Base-by-base conservation (phyloP, 2,888 invertebrate genomes). In the Tanypteryx hageni region DNA sequence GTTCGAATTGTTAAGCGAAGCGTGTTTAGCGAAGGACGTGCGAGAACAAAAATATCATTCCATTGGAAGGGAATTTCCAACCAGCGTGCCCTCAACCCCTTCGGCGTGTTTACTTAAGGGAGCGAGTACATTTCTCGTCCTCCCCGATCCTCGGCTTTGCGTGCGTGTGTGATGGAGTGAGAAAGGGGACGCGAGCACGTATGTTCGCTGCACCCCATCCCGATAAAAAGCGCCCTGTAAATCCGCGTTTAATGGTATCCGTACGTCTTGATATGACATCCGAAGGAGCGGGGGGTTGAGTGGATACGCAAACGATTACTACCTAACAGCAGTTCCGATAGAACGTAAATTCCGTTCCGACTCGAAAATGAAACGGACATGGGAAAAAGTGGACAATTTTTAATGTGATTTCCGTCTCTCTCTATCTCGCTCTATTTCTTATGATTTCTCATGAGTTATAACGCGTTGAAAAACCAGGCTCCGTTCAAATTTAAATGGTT, bases 261-360 rank as follows among this genome's bases (percentile, higher is more conserved):
- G 76, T 27, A 22, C 27, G 76, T 22, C 76, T 22, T 76, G 76
- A 76, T 76, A 76, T 76, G 76, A 76, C 76, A 22, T 27, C 22
- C 22, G 27, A 27, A 18, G 27, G 76, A 76, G 76, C 76, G 10
- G 76, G 76, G 76, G 76, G 76, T 76, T 27, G 76, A 76, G 76
- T 76, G 76, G 27, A 76, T 76, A 27, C 27, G 76, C 22, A 76
- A 76, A 76, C 76, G 76, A 76, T 76, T 76, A 76, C 27, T 7
- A 14, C 5, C 27, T 27, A 11, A 27, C 76, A 27, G 22, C 27
- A 22, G 27, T 76, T 27, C 11, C 76, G 76, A 76, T 76, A 14
- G 22, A 27, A 27, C 76, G 27, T 27, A 27, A 22, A 27, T 76
- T 27, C 10, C 27, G 0, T 27, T 68, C n/a, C 44, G 44, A 9